Conservation (phyloP, 2,797 vertebrate species). For the Gephyroberyx darwinii region DNA sequence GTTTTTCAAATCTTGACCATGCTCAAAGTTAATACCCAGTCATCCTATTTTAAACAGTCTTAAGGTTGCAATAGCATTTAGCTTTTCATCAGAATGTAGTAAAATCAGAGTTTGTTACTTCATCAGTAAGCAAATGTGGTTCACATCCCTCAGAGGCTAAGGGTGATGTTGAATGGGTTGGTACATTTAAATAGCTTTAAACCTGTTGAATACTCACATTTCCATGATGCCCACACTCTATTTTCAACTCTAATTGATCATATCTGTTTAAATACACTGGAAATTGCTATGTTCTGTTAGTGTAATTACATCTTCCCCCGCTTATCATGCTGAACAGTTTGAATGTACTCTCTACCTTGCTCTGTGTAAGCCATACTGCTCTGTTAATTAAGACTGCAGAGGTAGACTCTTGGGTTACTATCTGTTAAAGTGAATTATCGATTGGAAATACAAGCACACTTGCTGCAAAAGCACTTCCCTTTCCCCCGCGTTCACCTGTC, state of each 20-base stretch:
- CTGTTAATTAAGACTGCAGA: conserved; percentile 62
- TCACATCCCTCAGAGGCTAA: neutral
- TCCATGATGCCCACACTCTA: neutral
- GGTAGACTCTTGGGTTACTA: conserved; percentile 41
- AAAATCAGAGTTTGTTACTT: conserved; percentile 13
- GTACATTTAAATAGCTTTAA: neutral
- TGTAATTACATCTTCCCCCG: no score
- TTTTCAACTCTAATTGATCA: neutral
- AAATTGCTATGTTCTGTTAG: neutral
- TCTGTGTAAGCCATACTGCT: conserved; percentile 17
- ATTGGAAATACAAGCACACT: conserved; percentile 54
- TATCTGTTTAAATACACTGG: neutral
- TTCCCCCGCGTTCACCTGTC: conserved; percentile 46
- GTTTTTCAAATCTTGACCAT: conserved; percentile 35
- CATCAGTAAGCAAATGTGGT: neutral
- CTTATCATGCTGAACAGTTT: neutral
- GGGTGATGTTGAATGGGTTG: neutral
- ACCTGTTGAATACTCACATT: neutral
- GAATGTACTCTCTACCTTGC: neutral
- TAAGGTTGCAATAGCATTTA: conserved; percentile 4
- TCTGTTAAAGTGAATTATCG: conserved; percentile 65
- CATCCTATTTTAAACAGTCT: conserved; percentile 30
- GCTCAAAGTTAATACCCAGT: conserved; percentile 31
- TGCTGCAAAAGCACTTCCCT: conserved; percentile 42
- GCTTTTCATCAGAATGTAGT: neutral